phyloP scores from a whole-genome alignment of 2,888 invertebrate genomes.

The Dryobotodes eremita region DNA sequence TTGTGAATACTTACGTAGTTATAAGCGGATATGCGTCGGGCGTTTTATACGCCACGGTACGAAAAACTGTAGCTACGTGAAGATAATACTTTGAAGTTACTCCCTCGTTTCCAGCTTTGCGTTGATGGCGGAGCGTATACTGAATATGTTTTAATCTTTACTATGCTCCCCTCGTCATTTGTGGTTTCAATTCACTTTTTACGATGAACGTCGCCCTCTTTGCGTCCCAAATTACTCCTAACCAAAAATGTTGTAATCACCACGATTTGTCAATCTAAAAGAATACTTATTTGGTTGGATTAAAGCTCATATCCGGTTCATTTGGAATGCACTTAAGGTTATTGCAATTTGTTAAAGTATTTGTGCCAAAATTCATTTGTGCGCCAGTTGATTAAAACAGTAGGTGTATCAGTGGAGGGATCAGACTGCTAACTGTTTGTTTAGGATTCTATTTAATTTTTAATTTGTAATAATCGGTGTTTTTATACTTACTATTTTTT shows the following conservation, averaged over 20 bases:
- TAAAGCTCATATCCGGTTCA: slow-evolving; percentile 58
- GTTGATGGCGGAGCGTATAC: slow-evolving; percentile 42
- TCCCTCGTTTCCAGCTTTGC: not conserved
- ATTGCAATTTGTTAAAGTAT: slow-evolving; percentile 46
- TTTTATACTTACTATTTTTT: not conserved
- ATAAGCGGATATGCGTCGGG: not conserved
- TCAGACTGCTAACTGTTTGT: slow-evolving; percentile 59
- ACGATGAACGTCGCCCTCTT: slow-evolving; percentile 84
- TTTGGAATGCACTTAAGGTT: slow-evolving; percentile 30
- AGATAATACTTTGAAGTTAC: not conserved
- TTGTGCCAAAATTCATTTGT: slow-evolving; percentile 63
- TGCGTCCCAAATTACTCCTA: slow-evolving; percentile 80
- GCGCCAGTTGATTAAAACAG: slow-evolving; percentile 62
- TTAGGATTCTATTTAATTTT: slow-evolving; percentile 50
- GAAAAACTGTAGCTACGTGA: not conserved
- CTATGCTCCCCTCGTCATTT: slow-evolving; percentile 85
- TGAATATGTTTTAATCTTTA: slow-evolving; percentile 58
- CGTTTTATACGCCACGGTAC: slow-evolving; percentile 2
- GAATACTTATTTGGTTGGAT: slow-evolving; percentile 37
- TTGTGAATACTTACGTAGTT: not conserved
- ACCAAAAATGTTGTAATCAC: slow-evolving; percentile 79
- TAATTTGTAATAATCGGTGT: slow-evolving; percentile 21
- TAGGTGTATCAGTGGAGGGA: slow-evolving; percentile 58
- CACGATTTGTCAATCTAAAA: slow-evolving; percentile 56
- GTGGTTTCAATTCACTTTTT: slow-evolving; percentile 90